Percentiles rank a stretch among this genome's conserved stretches.
These are phyloP conservation scores for Silurus meridionalis DNA, from an alignment of 2,113 vertebrate species.

Conservation along the genomic window DNA sequence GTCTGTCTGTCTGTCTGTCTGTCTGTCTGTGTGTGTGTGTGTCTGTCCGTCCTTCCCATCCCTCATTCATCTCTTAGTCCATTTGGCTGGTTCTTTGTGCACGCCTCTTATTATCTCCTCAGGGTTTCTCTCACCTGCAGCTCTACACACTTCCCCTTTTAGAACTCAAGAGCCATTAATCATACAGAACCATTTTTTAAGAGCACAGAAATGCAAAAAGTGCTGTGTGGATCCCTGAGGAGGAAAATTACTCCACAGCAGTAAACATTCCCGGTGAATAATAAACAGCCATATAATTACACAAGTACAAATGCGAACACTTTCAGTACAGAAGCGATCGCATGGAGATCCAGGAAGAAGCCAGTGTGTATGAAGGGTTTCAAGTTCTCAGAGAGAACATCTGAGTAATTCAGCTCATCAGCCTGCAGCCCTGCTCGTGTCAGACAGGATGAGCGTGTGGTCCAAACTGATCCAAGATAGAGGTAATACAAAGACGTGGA, in stretches of 20 bases:
- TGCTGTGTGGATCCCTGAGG: background rate
- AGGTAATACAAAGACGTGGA: conserved; percentile 2
- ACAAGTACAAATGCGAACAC: background rate
- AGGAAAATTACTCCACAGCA: background rate
- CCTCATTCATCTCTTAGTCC: background rate
- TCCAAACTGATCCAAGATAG: background rate
- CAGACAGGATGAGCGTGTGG: background rate
- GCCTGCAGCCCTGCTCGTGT: background rate
- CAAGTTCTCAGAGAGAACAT: background rate
- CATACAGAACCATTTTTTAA: background rate
- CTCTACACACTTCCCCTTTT: background rate
- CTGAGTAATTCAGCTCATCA: background rate
- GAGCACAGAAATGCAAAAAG: background rate
- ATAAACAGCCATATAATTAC: background rate
- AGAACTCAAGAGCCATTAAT: background rate
- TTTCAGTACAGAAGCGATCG: background rate
- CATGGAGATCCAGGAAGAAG: background rate
- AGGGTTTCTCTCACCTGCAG: background rate
- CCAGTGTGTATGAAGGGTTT: background rate
- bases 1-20: no score
- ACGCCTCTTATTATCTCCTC: background rate
- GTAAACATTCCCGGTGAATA: background rate
- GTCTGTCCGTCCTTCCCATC: background rate
- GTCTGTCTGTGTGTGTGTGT: background rate
- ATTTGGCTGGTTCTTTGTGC: no score